Conservation (phyloP, 2,113 vertebrate species). For the Lipotes vexillifer region DNA sequence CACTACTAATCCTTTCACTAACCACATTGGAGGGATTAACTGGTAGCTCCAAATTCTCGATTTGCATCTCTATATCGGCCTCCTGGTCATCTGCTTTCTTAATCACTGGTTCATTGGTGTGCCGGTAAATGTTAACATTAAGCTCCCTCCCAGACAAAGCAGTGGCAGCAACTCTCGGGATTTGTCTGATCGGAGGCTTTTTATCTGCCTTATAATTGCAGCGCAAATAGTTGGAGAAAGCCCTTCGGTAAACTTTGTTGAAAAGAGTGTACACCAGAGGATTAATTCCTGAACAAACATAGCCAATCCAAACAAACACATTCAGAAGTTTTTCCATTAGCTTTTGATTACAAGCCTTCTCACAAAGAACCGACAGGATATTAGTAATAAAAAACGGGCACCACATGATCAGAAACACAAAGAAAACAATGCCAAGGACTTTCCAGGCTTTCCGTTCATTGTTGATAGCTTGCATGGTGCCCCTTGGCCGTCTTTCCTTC, state of each 20-base stretch:
- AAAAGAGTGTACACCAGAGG: conserved; percentile 98
- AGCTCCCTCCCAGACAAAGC: conserved; percentile 81
- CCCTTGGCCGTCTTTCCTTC: conserved; percentile 87
- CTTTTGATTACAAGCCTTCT: conserved; percentile 86
- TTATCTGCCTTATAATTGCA: conserved; percentile 86
- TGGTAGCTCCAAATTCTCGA: conserved; percentile 86
- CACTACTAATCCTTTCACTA: conserved; percentile 91
- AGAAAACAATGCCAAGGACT: conserved; percentile 98
- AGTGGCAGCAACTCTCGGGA: conserved; percentile 84
- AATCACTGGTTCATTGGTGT: conserved; percentile 50
- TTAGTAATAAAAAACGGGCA: conserved; percentile 99
- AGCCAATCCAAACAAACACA: conserved; percentile 98
- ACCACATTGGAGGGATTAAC: conserved; percentile 87
- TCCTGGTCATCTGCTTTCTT: conserved; percentile 74
- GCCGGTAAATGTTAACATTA: conserved; percentile 86
- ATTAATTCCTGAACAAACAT: conserved; percentile 97
- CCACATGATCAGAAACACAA: conserved; percentile 99
- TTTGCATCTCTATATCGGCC: conserved; percentile 85
- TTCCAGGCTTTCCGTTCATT: conserved; percentile 96
- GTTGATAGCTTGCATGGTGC: conserved; percentile 99
- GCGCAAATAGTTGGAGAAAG: conserved; percentile 95
- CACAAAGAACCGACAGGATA: conserved; percentile 94
- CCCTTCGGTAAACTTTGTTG: conserved; percentile 95
- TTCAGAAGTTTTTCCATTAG: conserved; percentile 93
- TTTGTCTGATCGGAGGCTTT: conserved; percentile 80